Base-by-base conservation (phyloP, 2,888 invertebrate genomes). In the Calameuta pallipes region DNA sequence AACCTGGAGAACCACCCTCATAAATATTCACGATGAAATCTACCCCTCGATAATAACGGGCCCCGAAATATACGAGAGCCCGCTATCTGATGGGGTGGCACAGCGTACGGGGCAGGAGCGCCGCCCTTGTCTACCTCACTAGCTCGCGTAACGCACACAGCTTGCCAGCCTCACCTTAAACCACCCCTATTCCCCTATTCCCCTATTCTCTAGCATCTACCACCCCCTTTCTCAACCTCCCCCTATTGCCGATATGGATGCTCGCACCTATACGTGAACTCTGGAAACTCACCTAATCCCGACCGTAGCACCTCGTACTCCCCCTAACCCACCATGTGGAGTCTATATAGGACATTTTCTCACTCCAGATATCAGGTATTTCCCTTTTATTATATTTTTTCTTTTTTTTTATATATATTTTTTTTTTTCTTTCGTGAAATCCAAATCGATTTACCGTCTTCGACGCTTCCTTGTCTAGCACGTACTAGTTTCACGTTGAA, bases 11-110 rank as follows among this genome's bases (percentile, higher is more conserved):
- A 83, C 85, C 84, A 82, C 82, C 84, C 87, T 90, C 89, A 91
- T 91, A 89, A 90, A 91, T 91, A 91, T 91, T 91, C 90, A 91
- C 88, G 89, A 90, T 90, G 89, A 90, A 91, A 91, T 91, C 89
- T 90, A 90, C 87, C 89, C 89, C 87, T 90, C 90, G 90, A 91
- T 91, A 91, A 91, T 91, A 91, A 90, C 89, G 87, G 89, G 83
- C 84, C 86, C 88, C 85, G 84, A 89, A 89, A 88, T 88, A 88
- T 88, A 87, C 87, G 87, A 85, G 83, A 81, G 80, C 80, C 83
- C 83, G 83, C 80, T 87, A 86, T 89, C 87, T 84, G 87, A 87
- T 87, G 82, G 83, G 78, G 81, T 71, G 74, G 76, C 73, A 78
- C 73, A 78, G 83, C 69, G 78, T 56, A 74, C 69, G 80, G 70